Evolutionary conservation across 1,140 invertebrate species (phyloP).

Genomic region (Melipona quadrifasciata): DNA sequence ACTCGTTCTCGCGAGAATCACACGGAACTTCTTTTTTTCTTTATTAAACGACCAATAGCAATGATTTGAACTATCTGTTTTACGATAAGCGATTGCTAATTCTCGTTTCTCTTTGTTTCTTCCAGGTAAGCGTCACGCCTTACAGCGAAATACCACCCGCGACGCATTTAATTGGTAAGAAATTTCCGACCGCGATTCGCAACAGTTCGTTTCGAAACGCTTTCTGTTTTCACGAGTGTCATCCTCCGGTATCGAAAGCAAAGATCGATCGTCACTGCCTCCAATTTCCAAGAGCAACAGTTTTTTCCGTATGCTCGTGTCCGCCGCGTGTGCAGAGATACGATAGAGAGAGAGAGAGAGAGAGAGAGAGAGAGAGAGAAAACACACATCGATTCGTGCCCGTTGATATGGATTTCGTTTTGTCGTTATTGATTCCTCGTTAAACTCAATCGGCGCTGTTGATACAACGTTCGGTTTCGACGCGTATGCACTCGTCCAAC

Average conservation of each 20-base stretch:
- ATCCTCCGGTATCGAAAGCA: neutral
- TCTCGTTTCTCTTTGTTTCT: neutral
- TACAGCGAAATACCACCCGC: neutral
- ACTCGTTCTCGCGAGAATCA: no score
- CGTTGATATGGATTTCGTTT: constrained; percentile 22
- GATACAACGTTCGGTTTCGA: neutral
- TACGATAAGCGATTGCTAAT: neutral
- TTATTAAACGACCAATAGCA: no score
- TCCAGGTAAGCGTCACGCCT: neutral
- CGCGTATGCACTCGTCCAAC: neutral
- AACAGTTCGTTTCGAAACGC: neutral
- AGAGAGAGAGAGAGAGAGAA: neutral
- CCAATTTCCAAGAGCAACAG: constrained; percentile 31
- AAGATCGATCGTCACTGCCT: neutral
- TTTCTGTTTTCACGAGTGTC: neutral
- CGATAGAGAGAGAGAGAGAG: neutral
- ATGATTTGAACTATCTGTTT: neutral
- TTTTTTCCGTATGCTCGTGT: neutral
- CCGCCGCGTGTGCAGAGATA: neutral
- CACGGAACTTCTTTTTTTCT: no score
- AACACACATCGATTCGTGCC: constrained; percentile 15
- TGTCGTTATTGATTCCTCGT: constrained; percentile 21
- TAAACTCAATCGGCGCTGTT: constrained; percentile 16
- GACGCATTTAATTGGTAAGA: neutral
- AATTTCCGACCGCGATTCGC: neutral